Evolutionary conservation across 2,113 vertebrate species (phyloP), one percentile per base, ranked within the genome.

Genomic region (Brevimyrus niger): DNA sequence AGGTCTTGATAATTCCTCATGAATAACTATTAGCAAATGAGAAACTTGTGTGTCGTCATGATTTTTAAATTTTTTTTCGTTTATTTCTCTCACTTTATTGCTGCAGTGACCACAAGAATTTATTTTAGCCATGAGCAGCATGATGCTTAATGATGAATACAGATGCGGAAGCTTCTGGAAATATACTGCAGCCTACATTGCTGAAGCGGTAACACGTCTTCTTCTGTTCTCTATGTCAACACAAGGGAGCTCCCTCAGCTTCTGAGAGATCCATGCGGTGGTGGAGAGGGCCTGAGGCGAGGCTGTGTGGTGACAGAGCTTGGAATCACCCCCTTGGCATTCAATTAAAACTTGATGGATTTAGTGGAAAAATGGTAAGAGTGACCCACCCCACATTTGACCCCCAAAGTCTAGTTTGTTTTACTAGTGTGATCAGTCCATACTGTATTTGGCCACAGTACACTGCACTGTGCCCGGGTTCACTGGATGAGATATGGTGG

Each of bases 331-430:
- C 46, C 83, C 46, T 85, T 85, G 83, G 46, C 11, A 13, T 85
- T 47, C 23, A 46, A 50, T 85, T 85, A 85, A 85, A 48, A n/a
- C 17, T n/a, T 85, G 83, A 85, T 85, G 83, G 83, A 50, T 85
- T n/a, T 42, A 5, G 31, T 10, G 69, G 69, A 76, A 48, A 50
- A 85, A 48, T 27, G 21, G 19, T 84, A 21, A 83, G 80, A 38
- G 80, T 42, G 42, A 46, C 61, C 51, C 51, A 55, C 53, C 19
- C 19, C 19, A 61, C 0, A 23, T 61, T 61, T 61, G 55, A 31
- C n/a, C 27, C n/a, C 27, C n/a, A 69, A 69, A 69, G 61, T 27
- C n/a, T 4, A 31, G 61, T 69, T 69, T 69, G 27, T 11, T 31
- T 31, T n/a, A 69, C n/a, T 69, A 31, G 61, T 69, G 10, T 69